Evolutionary conservation across 2,113 vertebrate species (phyloP).

Genomic region (Cromileptes altivelis): DNA sequence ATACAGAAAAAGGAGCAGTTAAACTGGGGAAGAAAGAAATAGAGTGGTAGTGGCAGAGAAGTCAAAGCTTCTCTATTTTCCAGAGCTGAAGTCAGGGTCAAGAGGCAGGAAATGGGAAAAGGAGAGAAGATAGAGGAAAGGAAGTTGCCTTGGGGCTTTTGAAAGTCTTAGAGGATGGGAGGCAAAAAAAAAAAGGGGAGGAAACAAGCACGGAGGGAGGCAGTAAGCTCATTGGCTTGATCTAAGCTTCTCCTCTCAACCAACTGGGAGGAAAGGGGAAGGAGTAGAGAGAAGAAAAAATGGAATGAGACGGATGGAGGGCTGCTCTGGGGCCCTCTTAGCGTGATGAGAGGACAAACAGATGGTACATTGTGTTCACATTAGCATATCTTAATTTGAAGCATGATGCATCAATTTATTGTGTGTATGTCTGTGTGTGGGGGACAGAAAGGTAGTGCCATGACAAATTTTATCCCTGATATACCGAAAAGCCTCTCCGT

Average conservation of each 20-base stretch:
- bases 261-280: conserved; percentile 49
- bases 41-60: conserved; percentile 28
- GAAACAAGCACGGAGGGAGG: conserved; percentile 42
- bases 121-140: conserved; percentile 19
- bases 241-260: conserved; percentile 49
- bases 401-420: conserved; percentile 48
- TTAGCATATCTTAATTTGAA: conserved; percentile 69
- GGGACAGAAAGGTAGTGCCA: conserved; percentile 32
- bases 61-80: conserved; percentile 40
- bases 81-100: conserved; percentile 52
- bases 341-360: conserved; percentile 66
- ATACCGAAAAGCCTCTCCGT: conserved; percentile 21
- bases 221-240: conserved; percentile 53
- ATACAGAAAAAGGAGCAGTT: conserved; percentile 13
- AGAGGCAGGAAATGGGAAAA: conserved; percentile 58
- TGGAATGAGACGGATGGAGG: conserved; percentile 34
- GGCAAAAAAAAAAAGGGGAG: conserved; percentile 46
- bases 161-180: conserved; percentile 49
- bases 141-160: conserved; percentile 54
- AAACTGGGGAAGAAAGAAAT: conserved; percentile 10
- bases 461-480: conserved; percentile 40
- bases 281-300: conserved; percentile 24
- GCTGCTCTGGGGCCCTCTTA: conserved; percentile 54
- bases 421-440: conserved; percentile 38
- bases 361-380: conserved; percentile 75